Evolutionary conservation across 2,113 vertebrate species (phyloP), one percentile per base, ranked within the genome.

Genomic region (rat (Rattus norvegicus)): DNA sequence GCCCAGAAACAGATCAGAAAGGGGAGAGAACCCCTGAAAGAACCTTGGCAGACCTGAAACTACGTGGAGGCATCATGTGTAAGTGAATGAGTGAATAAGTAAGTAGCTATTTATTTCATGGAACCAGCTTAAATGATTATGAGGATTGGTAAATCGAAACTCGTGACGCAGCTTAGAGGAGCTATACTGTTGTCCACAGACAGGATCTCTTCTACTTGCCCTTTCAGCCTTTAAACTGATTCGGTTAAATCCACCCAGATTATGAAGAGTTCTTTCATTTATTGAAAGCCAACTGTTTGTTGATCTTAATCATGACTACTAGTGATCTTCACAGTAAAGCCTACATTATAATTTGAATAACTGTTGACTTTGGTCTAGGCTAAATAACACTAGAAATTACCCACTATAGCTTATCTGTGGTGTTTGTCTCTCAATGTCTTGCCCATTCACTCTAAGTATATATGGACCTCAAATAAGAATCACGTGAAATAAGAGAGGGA

Each of bases 361-460:
- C 92, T 47, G 92, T 49, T 30, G 4, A 28, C 16, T 88, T 12
- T 17, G 67, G 33, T 36, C 16, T 77, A 90, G 30, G 11, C 7
- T 54, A 95, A 65, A 65, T 81, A 61, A 76, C 39, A 79, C 33
- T 73, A 39, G 43, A 96, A 95, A 92, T 63, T 90, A 75, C 77
- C 19, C 26, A 90, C 63, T 43, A 80, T 26, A 73, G 13, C 12
- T 30, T 49, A 49, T 94, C 39, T 84, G 6, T 84, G 47, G 36
- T 84, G 24, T 85, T 49, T 92, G 20, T 26, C 43, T 72, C 28
- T 94, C 47, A 93, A 33, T 30, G 22, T 2, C 52, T 88, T 92
- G 24, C 22, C 54, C 16, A 43, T 61, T 96, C 67, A 77, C 56
- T 61, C 19, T 43, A 2, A 83, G 22, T 69, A 19, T 43, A 54